Percentiles rank a stretch among this genome's conserved stretches.
phyloP scores from a whole-genome alignment of 2,797 vertebrate species.

The Rhinichthys osculus region DNA sequence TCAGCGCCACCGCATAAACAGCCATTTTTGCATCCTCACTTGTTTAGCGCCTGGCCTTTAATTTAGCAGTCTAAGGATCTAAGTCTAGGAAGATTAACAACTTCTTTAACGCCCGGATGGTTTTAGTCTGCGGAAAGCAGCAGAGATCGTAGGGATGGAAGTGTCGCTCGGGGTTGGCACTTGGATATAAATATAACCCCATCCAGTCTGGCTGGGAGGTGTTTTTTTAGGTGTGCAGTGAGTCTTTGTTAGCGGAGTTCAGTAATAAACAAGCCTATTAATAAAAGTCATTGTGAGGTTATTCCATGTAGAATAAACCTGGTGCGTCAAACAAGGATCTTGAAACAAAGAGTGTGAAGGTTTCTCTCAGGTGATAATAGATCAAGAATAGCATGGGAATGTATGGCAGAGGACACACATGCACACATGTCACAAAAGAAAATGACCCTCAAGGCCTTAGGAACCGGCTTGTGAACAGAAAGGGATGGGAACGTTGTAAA shows the following conservation, averaged over 20 bases:
- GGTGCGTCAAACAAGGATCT: constrained; percentile 50
- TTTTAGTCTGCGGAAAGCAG: constrained; percentile 26
- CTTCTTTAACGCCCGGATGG: not conserved
- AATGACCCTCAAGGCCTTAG: constrained; percentile 51
- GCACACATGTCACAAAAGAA: constrained; percentile 54
- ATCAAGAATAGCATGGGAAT: constrained; percentile 76
- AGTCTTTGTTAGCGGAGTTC: constrained; percentile 49
- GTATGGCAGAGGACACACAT: constrained; percentile 65
- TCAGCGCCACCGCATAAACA: constrained; percentile 58
- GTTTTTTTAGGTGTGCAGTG: constrained; percentile 40
- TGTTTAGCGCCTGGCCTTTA: constrained; percentile 63
- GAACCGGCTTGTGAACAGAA: constrained; percentile 49
- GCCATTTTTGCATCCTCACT: constrained; percentile 52
- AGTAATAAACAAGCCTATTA: constrained; percentile 68
- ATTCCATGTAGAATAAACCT: constrained; percentile 54
- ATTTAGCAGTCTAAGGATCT: constrained; percentile 70
- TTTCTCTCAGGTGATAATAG: constrained; percentile 76
- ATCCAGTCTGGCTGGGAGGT: constrained; percentile 5
- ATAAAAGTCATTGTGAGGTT: constrained; percentile 64
- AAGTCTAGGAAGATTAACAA: constrained; percentile 63
- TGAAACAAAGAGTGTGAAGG: constrained; percentile 72
- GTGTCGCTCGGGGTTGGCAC: not conserved
- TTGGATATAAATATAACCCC: constrained; percentile 3
- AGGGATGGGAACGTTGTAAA: constrained; percentile 35
- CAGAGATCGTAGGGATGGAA: not conserved